A percentile compares a stretch with the other conserved stretches of the same genome.
Evolutionary conservation across 2,888 invertebrate species (phyloP).

Genomic region (Rhagonycha lutea): DNA sequence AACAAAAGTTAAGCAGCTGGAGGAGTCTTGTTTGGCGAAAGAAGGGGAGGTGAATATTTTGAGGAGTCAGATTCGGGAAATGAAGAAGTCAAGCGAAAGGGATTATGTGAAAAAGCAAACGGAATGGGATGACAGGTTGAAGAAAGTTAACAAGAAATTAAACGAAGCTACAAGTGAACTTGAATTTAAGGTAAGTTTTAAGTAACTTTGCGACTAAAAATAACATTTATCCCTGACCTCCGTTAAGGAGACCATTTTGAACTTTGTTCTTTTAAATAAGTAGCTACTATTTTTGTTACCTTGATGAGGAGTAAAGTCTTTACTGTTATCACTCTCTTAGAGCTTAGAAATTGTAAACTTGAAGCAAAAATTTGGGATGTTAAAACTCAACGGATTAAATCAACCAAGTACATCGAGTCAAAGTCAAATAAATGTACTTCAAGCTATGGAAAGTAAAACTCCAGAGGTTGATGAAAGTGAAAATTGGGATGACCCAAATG

Average conservation of each 20-base stretch:
- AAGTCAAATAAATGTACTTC: slow-evolving; percentile 11
- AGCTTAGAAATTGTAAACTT: slow-evolving; percentile 63
- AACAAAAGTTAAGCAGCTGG: slow-evolving; percentile 37
- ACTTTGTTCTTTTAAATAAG: too few species aligned
- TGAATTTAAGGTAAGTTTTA: slow-evolving; percentile 59
- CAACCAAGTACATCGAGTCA: slow-evolving; percentile 22
- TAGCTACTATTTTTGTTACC: too few species aligned
- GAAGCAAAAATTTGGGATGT: slow-evolving; percentile 56
- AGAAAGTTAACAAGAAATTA: slow-evolving; percentile 53
- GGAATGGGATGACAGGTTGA: slow-evolving; percentile 60
- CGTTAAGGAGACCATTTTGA: too few species aligned
- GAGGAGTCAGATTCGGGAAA: slow-evolving; percentile 59
- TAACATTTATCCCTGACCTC: too few species aligned
- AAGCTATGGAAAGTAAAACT: neutral
- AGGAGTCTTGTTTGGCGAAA: slow-evolving; percentile 60
- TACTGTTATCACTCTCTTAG: slow-evolving; percentile 48
- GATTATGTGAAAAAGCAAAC: slow-evolving; percentile 54
- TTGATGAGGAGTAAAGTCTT: too few species aligned
- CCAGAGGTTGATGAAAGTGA: neutral
- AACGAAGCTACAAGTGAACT: slow-evolving; percentile 58
- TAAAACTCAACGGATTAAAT: slow-evolving; percentile 24
- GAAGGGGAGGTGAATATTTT: slow-evolving; percentile 63
- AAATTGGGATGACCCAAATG: neutral
- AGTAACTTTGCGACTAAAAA: too few species aligned
- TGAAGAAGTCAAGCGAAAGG: slow-evolving; percentile 55